Conservation (phyloP, 2,888 invertebrate species). For the Pseudococcus viburni region DNA sequence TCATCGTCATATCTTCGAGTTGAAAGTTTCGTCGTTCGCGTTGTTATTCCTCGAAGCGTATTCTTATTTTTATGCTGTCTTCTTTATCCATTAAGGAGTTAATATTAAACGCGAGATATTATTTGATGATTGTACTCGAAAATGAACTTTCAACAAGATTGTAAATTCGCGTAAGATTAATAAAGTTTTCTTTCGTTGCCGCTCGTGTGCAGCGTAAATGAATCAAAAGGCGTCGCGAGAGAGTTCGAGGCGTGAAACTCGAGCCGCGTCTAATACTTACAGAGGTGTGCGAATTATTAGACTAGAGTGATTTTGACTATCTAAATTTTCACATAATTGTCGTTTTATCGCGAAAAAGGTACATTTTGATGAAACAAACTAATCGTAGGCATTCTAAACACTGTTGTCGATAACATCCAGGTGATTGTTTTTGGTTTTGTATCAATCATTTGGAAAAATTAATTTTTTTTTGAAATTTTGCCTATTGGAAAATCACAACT, state of each 20-base stretch:
- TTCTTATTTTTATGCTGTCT: conserved; percentile 23
- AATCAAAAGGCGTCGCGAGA: background rate
- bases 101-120: conserved; percentile 22
- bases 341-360: no score
- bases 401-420: no score
- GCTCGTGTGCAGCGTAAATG: background rate
- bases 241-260: background rate
- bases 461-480: no score
- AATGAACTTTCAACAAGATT: conserved; percentile 27
- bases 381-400: no score
- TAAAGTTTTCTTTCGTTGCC: conserved; percentile 1
- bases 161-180: conserved; percentile 27
- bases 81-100: conserved; percentile 22
- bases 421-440: no score
- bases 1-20: conserved; percentile 6
- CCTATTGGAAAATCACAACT: no score
- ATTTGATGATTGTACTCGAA: conserved; percentile 12
- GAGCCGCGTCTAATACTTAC: background rate
- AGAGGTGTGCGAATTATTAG: no score
- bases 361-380: no score
- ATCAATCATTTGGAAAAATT: no score
- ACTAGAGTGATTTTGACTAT: no score
- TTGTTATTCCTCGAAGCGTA: conserved; percentile 27
- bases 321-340: no score
- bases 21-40: conserved; percentile 6